Percentiles rank a stretch among this genome's conserved stretches.
Evolutionary conservation across 2,888 invertebrate genomes (phyloP).

Genomic region (Poecilobothrus nobilitatus): DNA sequence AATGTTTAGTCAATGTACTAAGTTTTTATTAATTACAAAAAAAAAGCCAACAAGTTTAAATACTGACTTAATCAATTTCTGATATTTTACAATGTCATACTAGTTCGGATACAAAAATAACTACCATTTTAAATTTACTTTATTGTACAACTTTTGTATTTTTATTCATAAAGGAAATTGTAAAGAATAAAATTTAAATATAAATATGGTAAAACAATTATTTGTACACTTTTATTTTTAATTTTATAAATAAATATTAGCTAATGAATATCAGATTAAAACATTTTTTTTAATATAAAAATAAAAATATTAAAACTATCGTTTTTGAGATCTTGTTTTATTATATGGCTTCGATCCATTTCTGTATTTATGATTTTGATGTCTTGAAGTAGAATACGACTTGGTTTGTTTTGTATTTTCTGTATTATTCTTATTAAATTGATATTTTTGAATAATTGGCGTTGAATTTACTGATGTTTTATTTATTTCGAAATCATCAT

Average conservation of each 20-base stretch:
- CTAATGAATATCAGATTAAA: neutral
- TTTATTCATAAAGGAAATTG: too few relatives aligned
- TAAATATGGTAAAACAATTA: neutral
- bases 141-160: too few relatives aligned
- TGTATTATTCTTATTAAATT: slow-evolving; percentile 44
- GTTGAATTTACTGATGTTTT: slow-evolving; percentile 57
- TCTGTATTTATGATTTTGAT: neutral
- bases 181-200: too few relatives aligned
- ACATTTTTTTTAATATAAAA: neutral
- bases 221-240: neutral
- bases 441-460: slow-evolving; percentile 62
- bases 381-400: neutral
- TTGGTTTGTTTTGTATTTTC: slow-evolving; percentile 9
- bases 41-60: too few relatives aligned
- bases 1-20: too few relatives aligned
- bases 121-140: too few relatives aligned
- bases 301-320: neutral
- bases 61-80: too few relatives aligned
- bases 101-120: too few relatives aligned
- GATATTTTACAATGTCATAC: too few relatives aligned
- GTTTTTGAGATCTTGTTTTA: neutral
- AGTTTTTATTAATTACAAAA: too few relatives aligned
- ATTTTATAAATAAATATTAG: neutral
- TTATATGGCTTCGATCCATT: neutral
- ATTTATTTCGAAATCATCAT: slow-evolving; percentile 65